Conservation (phyloP, 2,888 invertebrate species). For the Callyntrura guangdongensis region DNA sequence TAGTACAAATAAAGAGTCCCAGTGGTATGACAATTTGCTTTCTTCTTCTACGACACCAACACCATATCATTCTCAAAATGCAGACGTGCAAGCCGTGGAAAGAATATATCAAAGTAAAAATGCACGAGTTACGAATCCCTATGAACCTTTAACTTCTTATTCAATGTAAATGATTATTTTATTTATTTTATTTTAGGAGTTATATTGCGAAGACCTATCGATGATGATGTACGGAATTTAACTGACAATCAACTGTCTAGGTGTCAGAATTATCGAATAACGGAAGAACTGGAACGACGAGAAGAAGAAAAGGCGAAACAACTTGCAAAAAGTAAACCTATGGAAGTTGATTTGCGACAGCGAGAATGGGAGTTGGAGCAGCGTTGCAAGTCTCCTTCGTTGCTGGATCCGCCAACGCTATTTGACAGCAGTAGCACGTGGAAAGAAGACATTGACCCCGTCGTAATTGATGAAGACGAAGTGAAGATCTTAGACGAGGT, state of each 20-base stretch:
- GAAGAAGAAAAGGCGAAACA: background rate
- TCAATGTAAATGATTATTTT: background rate
- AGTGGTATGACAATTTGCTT: background rate
- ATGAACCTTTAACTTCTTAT: background rate
- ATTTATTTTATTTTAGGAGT: background rate
- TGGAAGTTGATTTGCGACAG: background rate
- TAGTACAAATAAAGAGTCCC: background rate
- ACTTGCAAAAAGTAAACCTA: background rate
- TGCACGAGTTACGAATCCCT: no score
- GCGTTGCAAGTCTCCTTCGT: slow-evolving; percentile 34
- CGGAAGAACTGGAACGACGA: background rate
- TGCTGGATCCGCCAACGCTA: background rate
- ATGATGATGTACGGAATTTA: background rate
- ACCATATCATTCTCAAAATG: background rate
- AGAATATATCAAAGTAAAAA: slow-evolving; percentile 1
- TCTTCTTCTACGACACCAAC: background rate
- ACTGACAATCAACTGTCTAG: no score
- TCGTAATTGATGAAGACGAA: background rate
- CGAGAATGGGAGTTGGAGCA: background rate
- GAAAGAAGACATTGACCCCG: background rate
- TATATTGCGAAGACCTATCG: background rate
- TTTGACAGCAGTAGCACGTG: background rate
- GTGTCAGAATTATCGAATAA: background rate
- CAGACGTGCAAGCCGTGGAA: slow-evolving; percentile 2
- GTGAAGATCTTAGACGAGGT: background rate